Conservation (phyloP, 2,113 vertebrate genomes). For the Xenopus laevis region DNA sequence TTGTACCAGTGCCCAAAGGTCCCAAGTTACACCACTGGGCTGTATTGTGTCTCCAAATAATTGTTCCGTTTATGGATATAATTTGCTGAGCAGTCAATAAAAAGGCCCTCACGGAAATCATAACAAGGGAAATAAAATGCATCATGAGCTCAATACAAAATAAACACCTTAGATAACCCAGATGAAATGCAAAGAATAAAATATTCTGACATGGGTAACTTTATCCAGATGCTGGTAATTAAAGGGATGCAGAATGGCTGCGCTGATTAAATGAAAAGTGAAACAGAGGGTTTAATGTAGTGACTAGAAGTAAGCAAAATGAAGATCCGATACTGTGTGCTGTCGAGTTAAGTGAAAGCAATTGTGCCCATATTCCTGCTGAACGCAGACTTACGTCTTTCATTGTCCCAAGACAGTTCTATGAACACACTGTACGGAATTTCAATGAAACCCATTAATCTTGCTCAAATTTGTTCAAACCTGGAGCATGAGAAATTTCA, state of each 20-base stretch:
- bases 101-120: too few relatives aligned
- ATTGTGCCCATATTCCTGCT: neutral
- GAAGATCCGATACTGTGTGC: slow-evolving; percentile 10
- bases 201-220: neutral
- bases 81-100: too few relatives aligned
- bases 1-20: too few relatives aligned
- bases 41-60: too few relatives aligned
- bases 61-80: too few relatives aligned
- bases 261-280: neutral
- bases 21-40: too few relatives aligned
- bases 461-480: slow-evolving; percentile 4
- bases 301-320: neutral
- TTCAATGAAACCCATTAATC: slow-evolving; percentile 26
- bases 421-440: slow-evolving; percentile 14
- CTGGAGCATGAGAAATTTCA: neutral
- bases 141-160: neutral
- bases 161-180: neutral
- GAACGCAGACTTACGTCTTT: neutral
- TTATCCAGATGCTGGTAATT: neutral
- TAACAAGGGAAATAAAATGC: too few relatives aligned
- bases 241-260: neutral
- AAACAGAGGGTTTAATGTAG: neutral
- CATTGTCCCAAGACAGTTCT: slow-evolving; percentile 21
- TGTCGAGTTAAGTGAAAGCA: slow-evolving; percentile 22
- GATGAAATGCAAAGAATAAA: neutral